Base-by-base conservation (phyloP, 2,113 vertebrate genomes). In the Plotosus lineatus region DNA sequence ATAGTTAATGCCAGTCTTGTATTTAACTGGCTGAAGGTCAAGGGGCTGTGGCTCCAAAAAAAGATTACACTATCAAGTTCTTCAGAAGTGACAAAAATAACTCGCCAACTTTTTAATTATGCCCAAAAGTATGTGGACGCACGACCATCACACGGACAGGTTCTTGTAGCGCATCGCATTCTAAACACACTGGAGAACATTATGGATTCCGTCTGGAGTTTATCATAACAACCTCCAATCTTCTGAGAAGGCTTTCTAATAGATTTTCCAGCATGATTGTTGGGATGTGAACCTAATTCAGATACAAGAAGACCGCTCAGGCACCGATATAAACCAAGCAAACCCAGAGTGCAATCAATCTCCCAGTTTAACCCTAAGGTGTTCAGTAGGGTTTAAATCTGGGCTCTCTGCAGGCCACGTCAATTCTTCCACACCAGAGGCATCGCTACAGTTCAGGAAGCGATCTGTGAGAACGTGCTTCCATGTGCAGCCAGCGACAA, bases 11-110 rank as follows among this genome's bases (percentile, higher is more conserved):
- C 40, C 17, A 69, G 17, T 5, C 23, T n/a, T 46, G 40, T 44
- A 69, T 69, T 69, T 26, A 55, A 42, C 12, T 58, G 38, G 58
- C 12, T 26, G 9, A 26, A 56, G 36, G 9, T 55, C 50, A 75
- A 75, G 17, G 5, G 42, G 53, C 23, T 53, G 26, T 44, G 68
- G 68, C 42, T 71, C 42, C 68, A 71, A 71, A 71, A 71, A 8
- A 3, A 9, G 17, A 42, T 68, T 42, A 44, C 65, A 42, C 11
- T 23, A 7, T 65, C 17, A 65, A 21, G 15, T 21, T 6, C 21
- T 38, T 66, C 36, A 23, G 9, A 55, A 74, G 15, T 26, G 10
- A 21, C 51, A 75, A 55, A 68, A 23, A 75, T 51, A 36, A 21
- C 14, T 12, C 28, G 60, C 60, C 11, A 72, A 17, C 31, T 15